Conservation (phyloP, 2,113 vertebrate genomes). For the Charina bottae region DNA sequence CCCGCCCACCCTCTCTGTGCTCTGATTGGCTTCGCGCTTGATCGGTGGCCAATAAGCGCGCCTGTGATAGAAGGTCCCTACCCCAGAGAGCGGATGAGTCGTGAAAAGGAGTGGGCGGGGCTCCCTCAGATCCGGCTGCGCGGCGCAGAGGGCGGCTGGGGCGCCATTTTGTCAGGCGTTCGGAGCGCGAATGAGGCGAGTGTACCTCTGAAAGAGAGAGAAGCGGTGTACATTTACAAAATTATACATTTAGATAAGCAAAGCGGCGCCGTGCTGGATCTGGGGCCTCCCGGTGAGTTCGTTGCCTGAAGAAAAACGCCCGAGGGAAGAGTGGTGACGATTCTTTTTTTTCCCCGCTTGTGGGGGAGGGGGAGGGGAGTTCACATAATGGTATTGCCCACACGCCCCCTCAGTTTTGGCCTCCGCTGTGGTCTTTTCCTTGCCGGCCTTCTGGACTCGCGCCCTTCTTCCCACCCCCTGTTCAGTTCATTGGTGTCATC, state of each 20-base stretch:
- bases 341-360: too few relatives aligned
- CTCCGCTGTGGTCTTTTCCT: neutral
- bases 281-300: conserved; percentile 27
- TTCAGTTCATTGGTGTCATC: neutral
- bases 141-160: conserved; percentile 63
- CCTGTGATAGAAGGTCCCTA: too few relatives aligned
- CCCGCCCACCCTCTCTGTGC: neutral
- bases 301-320: neutral
- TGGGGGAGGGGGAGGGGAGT: neutral
- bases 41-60: neutral
- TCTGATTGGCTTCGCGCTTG: neutral
- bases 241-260: neutral
- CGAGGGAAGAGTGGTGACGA: neutral
- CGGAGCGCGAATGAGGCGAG: conserved; percentile 26
- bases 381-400: neutral
- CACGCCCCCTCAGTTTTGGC: neutral
- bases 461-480: neutral
- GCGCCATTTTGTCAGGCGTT: conserved; percentile 71
- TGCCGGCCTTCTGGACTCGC: neutral
- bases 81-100: conserved; percentile 1
- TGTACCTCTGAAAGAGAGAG: neutral
- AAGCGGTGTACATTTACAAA: neutral
- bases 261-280: neutral
- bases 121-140: conserved; percentile 36
- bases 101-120: conserved; percentile 20